Conservation (phyloP, 2,888 invertebrate genomes). For the Penaeus monodon region DNA sequence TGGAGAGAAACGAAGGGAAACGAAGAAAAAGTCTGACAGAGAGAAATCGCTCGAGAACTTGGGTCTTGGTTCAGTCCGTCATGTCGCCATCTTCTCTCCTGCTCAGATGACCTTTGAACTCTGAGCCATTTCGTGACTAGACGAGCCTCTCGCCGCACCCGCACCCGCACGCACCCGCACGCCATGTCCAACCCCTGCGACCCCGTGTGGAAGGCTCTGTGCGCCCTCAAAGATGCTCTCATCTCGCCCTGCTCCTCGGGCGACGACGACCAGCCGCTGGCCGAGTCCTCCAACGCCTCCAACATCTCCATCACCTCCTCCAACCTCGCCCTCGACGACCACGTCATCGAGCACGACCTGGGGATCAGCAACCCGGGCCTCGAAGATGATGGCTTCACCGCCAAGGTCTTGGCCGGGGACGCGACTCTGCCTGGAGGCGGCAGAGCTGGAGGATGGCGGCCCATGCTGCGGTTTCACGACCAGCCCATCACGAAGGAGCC, state of each 20-base stretch:
- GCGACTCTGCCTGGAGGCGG: not conserved
- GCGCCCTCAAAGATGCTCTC: conserved; percentile 43
- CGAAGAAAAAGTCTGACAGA: too few species aligned
- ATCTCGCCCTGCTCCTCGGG: conserved; percentile 34
- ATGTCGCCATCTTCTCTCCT: not conserved
- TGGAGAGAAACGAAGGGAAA: too few species aligned
- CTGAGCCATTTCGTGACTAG: not conserved
- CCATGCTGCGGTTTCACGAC: conserved; percentile 22
- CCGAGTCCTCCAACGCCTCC: conserved; percentile 38
- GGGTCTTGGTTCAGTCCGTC: not conserved
- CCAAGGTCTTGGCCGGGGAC: not conserved
- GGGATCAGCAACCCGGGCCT: conserved; percentile 41
- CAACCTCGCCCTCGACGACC: conserved; percentile 31
- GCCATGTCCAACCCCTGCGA: conserved; percentile 45
- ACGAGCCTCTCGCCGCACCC: not conserved
- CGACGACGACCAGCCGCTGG: conserved; percentile 33
- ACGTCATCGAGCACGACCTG: conserved; percentile 26
- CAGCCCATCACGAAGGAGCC: conserved; percentile 21
- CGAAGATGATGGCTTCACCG: conserved; percentile 42
- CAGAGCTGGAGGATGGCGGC: conserved; percentile 7
- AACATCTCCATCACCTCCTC: conserved; percentile 32
- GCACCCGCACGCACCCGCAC: not conserved
- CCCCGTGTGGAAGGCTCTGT: conserved; percentile 31
- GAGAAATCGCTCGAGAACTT: too few species aligned
- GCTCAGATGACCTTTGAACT: not conserved